Percentiles rank a stretch among this genome's conserved stretches.
Conservation (phyloP, 23 tunicate species). For the Pegea sp. region DNA sequence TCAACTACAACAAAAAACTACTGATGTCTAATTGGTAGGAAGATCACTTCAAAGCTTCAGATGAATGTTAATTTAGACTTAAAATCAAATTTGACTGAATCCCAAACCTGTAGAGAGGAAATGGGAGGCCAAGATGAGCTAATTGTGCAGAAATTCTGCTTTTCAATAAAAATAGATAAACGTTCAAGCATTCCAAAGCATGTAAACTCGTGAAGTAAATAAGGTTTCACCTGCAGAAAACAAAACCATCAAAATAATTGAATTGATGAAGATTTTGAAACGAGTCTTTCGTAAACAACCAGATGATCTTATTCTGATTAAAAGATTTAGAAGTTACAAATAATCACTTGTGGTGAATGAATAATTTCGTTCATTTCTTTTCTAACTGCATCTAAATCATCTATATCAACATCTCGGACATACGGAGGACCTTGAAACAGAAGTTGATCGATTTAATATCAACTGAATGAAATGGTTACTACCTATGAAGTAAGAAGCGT, state of each 20-base stretch:
- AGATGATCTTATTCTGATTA: too few species aligned
- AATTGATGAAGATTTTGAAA: too few species aligned
- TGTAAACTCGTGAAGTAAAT: slow-evolving; percentile 67
- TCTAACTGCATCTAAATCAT: slow-evolving; percentile 23
- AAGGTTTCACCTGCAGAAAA: slow-evolving; percentile 27
- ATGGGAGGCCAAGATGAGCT: slow-evolving; percentile 49
- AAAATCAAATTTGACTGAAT: background rate
- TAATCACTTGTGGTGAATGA: slow-evolving; percentile 5
- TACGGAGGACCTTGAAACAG: slow-evolving; percentile 60
- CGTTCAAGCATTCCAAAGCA: slow-evolving; percentile 74
- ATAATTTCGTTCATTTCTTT: slow-evolving; percentile 14
- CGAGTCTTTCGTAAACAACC: too few species aligned
- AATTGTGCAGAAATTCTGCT: slow-evolving; percentile 54
- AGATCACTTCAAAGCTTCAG: too few species aligned
- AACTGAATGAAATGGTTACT: too few species aligned
- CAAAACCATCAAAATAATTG: too few species aligned
- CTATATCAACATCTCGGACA: slow-evolving; percentile 25
- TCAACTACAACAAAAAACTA: too few species aligned
- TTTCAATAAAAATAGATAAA: slow-evolving; percentile 29
- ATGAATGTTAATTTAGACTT: too few species aligned
- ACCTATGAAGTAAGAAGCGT: slow-evolving; percentile 64
- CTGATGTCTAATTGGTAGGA: too few species aligned
- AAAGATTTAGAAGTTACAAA: background rate
- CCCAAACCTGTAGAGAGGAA: slow-evolving; percentile 39
- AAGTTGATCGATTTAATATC: too few species aligned